Base-by-base conservation (phyloP, 2,797 vertebrate genomes). In the Anisognathus igniventris region DNA sequence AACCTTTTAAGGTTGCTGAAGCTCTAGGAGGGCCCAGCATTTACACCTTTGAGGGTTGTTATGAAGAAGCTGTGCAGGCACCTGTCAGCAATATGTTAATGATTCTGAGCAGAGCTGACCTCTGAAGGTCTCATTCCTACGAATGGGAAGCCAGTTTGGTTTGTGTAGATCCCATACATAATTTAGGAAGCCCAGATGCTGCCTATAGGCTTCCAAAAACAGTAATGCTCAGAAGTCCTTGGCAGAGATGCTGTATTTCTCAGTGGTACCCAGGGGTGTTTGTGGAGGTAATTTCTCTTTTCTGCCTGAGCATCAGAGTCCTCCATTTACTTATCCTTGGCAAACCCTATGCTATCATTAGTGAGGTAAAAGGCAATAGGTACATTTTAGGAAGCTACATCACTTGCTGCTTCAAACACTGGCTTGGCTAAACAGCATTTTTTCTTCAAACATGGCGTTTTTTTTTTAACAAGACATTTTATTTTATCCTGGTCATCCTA, bases 111-210 rank as follows among this genome's bases (percentile, higher is more conserved):
- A 45, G 64, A 51, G 9, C 0, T 95, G 70, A 94, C 39, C 62
- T 93, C 76, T 50, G 66, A 65, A 84, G 42, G 54, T 88, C 68
- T 80, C 24, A 1, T 57, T 77, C 66, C 70, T 65, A 1, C 27
- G 42, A 81, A 54, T 68, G n/a, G 50, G 58, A 93, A 92, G 47
- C 9, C 88, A 65, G 57, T 16, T 40, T 10, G 23, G n/a, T 37
- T 47, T 56, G 28, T 71, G 75, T 37, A 81, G n/a, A 25, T 27
- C 51, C 73, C 54, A 91, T 93, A n/a, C 35, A 93, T 91, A 88
- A 94, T 90, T 90, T 86, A 94, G 73, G 78, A 92, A 83, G 35
- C 19, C 42, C 42, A 96, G 82, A 62, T 91, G 82, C 82, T 92
- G 65, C 15, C 50, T 45, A 9, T 21, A 58, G 45, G 57, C 42